These are phyloP conservation scores for Griposia aprilina DNA, from an alignment of 2,888 invertebrate genomes.

Conservation along the genomic window DNA sequence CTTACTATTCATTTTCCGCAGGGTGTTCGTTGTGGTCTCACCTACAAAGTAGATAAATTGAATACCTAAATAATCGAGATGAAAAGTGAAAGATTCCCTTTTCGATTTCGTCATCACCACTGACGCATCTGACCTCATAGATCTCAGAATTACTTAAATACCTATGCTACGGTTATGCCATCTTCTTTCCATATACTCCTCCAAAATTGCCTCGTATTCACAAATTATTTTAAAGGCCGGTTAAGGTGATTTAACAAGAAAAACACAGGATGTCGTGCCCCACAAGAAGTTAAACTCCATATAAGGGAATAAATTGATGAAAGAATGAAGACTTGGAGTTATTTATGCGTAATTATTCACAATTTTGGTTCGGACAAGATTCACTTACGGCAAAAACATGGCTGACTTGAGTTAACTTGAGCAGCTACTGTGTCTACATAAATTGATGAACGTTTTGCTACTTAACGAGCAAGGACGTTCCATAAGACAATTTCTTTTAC, in stretches of 20 bases:
- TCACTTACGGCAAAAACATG: constrained; percentile 44
- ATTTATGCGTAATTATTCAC: constrained; percentile 61
- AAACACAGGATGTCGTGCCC: constrained; percentile 54
- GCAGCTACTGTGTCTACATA: constrained; percentile 29
- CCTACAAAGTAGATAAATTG: neutral
- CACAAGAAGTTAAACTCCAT: constrained; percentile 54
- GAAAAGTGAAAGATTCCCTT: neutral
- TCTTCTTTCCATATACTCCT: neutral
- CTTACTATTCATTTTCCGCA: neutral
- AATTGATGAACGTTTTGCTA: constrained; percentile 26
- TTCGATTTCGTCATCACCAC: neutral
- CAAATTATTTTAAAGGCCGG: constrained; percentile 26
- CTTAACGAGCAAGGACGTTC: neutral
- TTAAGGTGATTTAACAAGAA: constrained; percentile 36
- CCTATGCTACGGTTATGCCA: neutral
- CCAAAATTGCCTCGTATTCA: constrained; percentile 19
- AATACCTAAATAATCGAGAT: neutral
- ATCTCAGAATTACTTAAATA: neutral
- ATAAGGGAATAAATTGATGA: constrained; percentile 54
- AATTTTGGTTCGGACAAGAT: constrained; percentile 57
- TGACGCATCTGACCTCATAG: neutral
- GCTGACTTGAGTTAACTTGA: constrained; percentile 24
- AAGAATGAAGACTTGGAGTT: constrained; percentile 26
- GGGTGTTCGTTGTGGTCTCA: neutral
- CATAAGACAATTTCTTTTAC: neutral